These are phyloP conservation scores for Anas acuta DNA, from an alignment of 2,797 vertebrate genomes.

Conservation along the genomic window DNA sequence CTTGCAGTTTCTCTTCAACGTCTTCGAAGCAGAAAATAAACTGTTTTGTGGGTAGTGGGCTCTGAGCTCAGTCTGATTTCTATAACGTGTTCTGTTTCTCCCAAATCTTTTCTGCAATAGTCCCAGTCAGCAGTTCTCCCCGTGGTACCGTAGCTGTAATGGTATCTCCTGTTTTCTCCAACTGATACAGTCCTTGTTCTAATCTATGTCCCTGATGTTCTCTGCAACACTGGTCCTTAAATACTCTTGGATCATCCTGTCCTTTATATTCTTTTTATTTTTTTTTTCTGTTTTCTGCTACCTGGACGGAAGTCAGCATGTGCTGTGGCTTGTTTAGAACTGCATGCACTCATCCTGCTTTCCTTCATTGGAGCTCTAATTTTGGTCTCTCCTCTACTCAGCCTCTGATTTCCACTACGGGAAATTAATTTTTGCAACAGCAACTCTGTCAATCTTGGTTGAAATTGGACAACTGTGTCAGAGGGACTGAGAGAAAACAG, in stretches of 20 bases:
- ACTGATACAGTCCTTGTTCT: fast-evolving
- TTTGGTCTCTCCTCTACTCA: not conserved
- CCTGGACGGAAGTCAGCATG: not conserved
- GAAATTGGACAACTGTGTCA: not conserved
- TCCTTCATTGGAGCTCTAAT: not conserved
- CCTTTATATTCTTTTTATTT: not conserved
- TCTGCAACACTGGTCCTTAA: not conserved
- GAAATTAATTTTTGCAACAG: not conserved
- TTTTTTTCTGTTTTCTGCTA: not conserved
- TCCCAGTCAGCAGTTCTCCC: not conserved
- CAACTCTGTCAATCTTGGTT: not conserved
- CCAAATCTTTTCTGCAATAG: not conserved
- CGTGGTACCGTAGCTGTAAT: not conserved
- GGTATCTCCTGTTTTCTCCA: not conserved
- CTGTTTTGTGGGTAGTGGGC: not conserved
- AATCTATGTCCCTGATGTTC: not conserved
- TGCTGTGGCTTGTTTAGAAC: not conserved
- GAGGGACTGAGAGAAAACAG: not conserved
- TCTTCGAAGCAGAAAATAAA: not conserved
- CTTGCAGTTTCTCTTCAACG: not conserved
- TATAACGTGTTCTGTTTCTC: not conserved
- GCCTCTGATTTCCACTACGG: not conserved
- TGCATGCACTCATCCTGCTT: not conserved
- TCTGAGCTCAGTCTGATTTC: not conserved
- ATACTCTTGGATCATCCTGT: not conserved